phyloP scores from a whole-genome alignment of 2,113 vertebrate genomes.

The Mystacornis crossleyi region DNA sequence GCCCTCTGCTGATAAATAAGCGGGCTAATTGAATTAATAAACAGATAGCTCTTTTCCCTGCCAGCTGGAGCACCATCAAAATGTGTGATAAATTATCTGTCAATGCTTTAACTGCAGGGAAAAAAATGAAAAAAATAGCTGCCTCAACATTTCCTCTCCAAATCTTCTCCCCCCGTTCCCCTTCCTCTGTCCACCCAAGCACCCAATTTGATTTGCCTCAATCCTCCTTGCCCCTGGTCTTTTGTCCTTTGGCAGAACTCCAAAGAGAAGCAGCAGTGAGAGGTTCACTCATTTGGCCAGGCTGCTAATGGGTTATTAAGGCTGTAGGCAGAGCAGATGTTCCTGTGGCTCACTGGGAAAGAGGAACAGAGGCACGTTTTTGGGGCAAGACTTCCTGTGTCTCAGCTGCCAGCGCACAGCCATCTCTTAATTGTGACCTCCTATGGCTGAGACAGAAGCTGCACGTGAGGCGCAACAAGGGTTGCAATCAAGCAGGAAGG shows the following conservation, averaged over 20 bases:
- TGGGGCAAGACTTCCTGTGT: background rate
- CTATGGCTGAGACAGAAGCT: background rate
- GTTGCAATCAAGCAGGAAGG: background rate
- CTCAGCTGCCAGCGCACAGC: background rate
- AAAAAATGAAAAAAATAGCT: conserved; percentile 64
- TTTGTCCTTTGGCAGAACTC: conserved; percentile 68
- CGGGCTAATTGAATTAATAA: conserved; percentile 89
- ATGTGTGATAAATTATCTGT: conserved; percentile 83
- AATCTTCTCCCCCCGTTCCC: background rate
- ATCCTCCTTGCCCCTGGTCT: conserved; percentile 41
- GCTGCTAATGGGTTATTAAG: conserved; percentile 59
- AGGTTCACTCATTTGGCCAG: conserved; percentile 61
- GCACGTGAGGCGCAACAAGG: fast-evolving
- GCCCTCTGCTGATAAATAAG: conserved; percentile 78
- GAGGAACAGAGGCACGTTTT: background rate
- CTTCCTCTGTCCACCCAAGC: background rate
- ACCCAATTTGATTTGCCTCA: background rate
- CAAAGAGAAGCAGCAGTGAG: conserved; percentile 43
- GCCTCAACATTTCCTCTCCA: conserved; percentile 36
- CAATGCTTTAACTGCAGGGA: conserved; percentile 68
- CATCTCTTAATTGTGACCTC: background rate
- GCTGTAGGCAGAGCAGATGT: conserved; percentile 6
- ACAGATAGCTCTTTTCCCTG: conserved; percentile 75
- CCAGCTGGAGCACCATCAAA: conserved; percentile 84
- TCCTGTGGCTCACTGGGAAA: conserved; percentile 54